Percentiles rank a stretch among this genome's conserved stretches.
Evolutionary conservation across 2,797 vertebrate species (phyloP).

Genomic region (Dermochelys coriacea): DNA sequence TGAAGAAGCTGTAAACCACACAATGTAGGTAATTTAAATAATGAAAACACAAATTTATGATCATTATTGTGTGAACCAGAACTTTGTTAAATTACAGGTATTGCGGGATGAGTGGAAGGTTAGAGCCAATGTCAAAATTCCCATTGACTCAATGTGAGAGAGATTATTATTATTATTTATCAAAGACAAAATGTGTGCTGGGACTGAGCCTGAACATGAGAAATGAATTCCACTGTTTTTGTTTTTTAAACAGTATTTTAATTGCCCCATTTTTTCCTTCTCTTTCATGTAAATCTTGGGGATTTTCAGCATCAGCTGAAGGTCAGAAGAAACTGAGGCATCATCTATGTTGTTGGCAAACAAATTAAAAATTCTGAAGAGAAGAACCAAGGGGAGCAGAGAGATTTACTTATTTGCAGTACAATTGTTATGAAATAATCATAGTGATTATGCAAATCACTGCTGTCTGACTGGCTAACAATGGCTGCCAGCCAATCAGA

Average conservation of each 20-base stretch:
- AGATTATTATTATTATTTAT: background rate
- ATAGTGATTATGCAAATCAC: background rate
- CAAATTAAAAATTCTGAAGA: background rate
- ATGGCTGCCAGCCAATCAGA: conserved; percentile 26
- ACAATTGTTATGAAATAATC: conserved; percentile 22
- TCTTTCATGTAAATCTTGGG: background rate
- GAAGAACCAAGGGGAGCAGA: background rate
- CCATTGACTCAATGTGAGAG: background rate
- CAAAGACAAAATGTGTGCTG: conserved; percentile 10
- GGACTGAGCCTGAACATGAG: background rate
- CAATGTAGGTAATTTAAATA: conserved; percentile 45
- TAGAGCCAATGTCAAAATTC: background rate
- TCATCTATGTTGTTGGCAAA: background rate
- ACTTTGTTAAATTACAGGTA: background rate
- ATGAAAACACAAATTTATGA: background rate
- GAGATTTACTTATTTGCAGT: conserved; percentile 21
- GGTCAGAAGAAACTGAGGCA: background rate
- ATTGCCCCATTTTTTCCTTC: conserved; percentile 12
- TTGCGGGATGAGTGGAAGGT: background rate
- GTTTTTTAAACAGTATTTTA: conserved; percentile 35
- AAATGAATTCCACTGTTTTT: background rate
- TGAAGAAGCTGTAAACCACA: conserved; percentile 27
- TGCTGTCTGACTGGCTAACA: background rate
- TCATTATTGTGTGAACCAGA: background rate
- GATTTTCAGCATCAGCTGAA: background rate